These are phyloP conservation scores for Eremophila alpestris DNA, from an alignment of 2,797 vertebrate genomes.

Conservation along the genomic window DNA sequence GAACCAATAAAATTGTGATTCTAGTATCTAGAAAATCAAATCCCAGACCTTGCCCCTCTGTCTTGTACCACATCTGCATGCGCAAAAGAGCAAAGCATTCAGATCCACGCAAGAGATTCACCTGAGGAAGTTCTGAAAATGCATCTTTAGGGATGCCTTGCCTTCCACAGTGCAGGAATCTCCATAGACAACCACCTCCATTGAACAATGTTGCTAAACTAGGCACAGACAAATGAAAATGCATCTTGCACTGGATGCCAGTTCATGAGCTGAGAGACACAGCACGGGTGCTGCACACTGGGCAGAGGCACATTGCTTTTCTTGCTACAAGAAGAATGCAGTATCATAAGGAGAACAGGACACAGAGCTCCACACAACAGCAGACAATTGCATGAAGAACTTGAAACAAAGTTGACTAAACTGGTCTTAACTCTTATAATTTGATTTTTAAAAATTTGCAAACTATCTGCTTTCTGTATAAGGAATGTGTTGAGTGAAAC, in stretches of 20 bases:
- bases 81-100: not conserved
- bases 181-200: not conserved
- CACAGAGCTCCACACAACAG: not conserved
- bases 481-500: not conserved
- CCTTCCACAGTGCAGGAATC: not conserved
- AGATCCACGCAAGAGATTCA: not conserved
- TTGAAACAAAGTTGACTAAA: not conserved
- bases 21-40: not conserved
- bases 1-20: not conserved
- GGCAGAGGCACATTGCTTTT: not conserved
- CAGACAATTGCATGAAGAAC: not conserved
- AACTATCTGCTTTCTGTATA: not conserved
- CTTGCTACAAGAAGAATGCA: not conserved
- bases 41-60: not conserved
- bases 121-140: not conserved
- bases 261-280: not conserved
- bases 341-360: not conserved
- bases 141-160: not conserved
- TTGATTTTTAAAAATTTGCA: not conserved
- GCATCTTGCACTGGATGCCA: not conserved
- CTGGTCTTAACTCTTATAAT: not conserved
- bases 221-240: not conserved
- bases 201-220: not conserved
- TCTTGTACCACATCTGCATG: not conserved
- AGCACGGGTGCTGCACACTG: rapidly evolving